These are phyloP conservation scores for Alethe diademata DNA, from an alignment of 2,113 vertebrate species.

Conservation along the genomic window DNA sequence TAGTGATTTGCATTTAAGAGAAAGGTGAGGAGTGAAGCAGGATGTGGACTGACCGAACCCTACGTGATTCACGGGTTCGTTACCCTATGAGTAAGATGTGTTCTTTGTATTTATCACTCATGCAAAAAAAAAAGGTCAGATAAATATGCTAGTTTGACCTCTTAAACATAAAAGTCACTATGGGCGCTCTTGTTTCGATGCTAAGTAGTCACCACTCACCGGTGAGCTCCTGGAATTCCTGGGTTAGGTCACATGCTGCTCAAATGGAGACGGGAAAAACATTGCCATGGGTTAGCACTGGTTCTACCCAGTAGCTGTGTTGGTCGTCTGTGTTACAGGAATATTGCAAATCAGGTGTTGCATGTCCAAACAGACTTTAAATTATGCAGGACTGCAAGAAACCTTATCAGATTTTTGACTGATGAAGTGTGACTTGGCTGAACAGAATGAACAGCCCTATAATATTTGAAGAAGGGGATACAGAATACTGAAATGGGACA, in stretches of 20 bases:
- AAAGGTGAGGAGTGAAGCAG: neutral
- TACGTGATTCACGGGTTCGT: neutral
- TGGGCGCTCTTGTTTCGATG: fast-evolving
- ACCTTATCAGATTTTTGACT: neutral
- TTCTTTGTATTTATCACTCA: neutral
- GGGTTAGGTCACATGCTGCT: neutral
- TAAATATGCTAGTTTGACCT: neutral
- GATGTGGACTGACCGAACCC: neutral
- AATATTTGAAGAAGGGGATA: neutral
- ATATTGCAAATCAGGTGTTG: neutral
- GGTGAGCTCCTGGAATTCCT: neutral
- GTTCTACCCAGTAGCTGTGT: fast-evolving
- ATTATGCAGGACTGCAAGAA: neutral
- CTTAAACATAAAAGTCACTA: neutral
- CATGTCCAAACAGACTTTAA: neutral
- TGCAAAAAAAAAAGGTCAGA: neutral
- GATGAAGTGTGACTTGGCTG: neutral
- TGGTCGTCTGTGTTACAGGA: neutral
- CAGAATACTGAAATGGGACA: no score
- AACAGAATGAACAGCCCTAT: neutral
- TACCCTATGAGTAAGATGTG: neutral
- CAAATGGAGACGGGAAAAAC: neutral
- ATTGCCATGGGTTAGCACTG: neutral
- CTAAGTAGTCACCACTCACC: neutral
- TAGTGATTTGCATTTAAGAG: neutral